Evolutionary conservation across 2,113 vertebrate genomes (phyloP).

Genomic region (Sus scrofa): T2T-Sscrofa CM000819.6:78134501-78135000

Average conservation of each 20-base stretch:
- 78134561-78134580: neutral
- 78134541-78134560: neutral
- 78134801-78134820: no score
- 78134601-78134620: neutral
- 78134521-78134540: neutral
- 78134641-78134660: slow-evolving; percentile 10
- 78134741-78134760: neutral
- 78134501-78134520: neutral
- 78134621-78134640: neutral
- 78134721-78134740: neutral
- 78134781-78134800: neutral
- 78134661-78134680: neutral
- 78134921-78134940: neutral
- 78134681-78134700: neutral
- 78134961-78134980: neutral
- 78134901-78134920: neutral
- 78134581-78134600: neutral
- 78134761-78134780: neutral
- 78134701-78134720: slow-evolving; percentile 6
- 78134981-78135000: neutral
- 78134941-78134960: neutral
- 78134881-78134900: neutral
- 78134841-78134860: neutral
- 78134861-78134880: neutral
- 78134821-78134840: neutral